Conservation (phyloP, 2,113 vertebrate genomes). For the Irena cyanogastra region DNA sequence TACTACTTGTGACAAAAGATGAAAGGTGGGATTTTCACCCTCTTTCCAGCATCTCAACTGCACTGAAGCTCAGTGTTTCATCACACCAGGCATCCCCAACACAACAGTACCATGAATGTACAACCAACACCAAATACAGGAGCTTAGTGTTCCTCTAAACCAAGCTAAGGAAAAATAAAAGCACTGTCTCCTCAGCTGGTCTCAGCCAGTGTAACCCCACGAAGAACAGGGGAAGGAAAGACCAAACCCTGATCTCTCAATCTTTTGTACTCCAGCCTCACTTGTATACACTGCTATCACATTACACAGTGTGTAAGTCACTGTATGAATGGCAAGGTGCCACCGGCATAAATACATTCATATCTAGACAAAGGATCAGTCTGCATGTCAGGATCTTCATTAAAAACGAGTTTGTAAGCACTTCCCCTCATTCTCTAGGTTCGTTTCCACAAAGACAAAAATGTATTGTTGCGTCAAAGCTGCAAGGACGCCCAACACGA, state of each 20-base stretch:
- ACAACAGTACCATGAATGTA: rapidly evolving
- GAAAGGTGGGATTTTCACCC: constrained; percentile 28
- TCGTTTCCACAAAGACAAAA: constrained; percentile 10
- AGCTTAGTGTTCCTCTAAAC: background rate
- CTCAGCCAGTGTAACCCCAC: background rate
- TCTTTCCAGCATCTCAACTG: background rate
- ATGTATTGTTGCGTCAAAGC: background rate
- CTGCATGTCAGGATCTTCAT: constrained; percentile 6
- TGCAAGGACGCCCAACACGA: background rate
- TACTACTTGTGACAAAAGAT: constrained; percentile 35
- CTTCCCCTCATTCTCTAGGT: constrained; percentile 39
- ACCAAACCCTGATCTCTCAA: background rate
- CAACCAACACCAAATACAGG: background rate
- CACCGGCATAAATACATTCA: background rate
- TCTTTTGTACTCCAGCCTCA: background rate
- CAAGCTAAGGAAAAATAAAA: background rate
- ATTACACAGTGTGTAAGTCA: background rate
- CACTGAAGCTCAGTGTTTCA: background rate
- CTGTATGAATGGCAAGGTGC: constrained; percentile 42
- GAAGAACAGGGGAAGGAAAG: constrained; percentile 5
- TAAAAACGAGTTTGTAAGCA: background rate
- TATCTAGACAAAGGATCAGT: constrained; percentile 44
- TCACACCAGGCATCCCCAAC: background rate
- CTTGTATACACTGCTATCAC: background rate
- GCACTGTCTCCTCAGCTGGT: background rate